Evolutionary conservation across 2,113 vertebrate genomes (phyloP).

Genomic region (Riparia riparia): DNA sequence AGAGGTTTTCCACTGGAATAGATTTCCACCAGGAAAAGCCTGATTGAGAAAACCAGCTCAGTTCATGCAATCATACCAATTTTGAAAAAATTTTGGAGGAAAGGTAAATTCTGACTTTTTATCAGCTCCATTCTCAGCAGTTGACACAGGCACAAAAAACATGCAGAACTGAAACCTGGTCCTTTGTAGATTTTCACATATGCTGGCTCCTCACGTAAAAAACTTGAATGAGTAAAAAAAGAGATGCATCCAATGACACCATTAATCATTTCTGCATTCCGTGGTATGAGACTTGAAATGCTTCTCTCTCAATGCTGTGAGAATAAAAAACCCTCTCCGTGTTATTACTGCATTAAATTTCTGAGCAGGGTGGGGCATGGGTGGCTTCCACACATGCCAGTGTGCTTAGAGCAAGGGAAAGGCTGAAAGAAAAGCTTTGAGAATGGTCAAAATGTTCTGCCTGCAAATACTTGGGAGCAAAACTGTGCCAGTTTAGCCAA

Average conservation of each 20-base stretch:
- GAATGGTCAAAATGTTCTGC: background rate
- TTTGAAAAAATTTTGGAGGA: background rate
- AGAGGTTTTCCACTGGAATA: background rate
- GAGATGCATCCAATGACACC: background rate
- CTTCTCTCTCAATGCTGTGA: background rate
- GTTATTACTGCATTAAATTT: background rate
- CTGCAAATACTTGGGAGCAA: background rate
- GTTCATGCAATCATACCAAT: background rate
- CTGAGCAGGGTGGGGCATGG: too few species aligned
- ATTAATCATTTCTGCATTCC: background rate
- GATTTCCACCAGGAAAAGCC: slow-evolving; percentile 6
- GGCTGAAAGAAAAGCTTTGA: background rate
- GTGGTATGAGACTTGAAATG: background rate
- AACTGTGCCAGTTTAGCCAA: background rate
- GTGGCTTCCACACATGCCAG: fast-evolving
- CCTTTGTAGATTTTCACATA: background rate
- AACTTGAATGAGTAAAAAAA: background rate
- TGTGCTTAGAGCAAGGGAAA: background rate
- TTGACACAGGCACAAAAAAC: background rate
- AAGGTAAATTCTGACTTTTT: slow-evolving; percentile 6
- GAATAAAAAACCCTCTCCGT: background rate
- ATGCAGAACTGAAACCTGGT: background rate
- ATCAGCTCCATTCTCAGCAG: background rate
- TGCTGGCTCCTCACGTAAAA: background rate
- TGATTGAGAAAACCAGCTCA: background rate